phyloP scores from a whole-genome alignment of 2,113 vertebrate genomes.

The Pelvicachromis taeniatus region DNA sequence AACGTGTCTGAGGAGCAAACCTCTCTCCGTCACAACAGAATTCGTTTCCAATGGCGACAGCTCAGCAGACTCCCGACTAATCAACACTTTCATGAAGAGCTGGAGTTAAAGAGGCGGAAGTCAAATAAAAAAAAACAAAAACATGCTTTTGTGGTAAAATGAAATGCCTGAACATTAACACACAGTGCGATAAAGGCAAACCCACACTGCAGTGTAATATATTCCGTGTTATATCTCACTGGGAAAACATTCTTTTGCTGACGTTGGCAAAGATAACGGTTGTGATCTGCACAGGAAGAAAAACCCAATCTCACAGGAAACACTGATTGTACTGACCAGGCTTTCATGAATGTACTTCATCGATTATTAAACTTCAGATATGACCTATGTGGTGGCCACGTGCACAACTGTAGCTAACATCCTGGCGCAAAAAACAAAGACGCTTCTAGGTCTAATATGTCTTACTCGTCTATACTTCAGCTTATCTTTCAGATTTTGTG shows the following conservation, averaged over 20 bases:
- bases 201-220: slow-evolving; percentile 5
- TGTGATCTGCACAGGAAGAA: slow-evolving; percentile 2
- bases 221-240: not conserved
- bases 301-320: slow-evolving; percentile 5
- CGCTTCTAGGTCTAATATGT: not conserved
- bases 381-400: not conserved
- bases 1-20: not conserved
- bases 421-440: not conserved
- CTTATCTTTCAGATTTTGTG: not conserved
- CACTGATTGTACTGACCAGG: slow-evolving; percentile 16
- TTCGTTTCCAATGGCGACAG: not conserved
- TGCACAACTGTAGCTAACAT: not conserved
- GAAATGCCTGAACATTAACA: slow-evolving; percentile 29
- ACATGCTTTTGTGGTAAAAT: slow-evolving; percentile 28
- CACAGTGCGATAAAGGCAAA: slow-evolving; percentile 32
- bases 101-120: slow-evolving; percentile 7
- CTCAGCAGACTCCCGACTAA: not conserved
- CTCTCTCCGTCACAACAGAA: not conserved
- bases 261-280: slow-evolving; percentile 8
- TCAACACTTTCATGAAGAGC: not conserved
- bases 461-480: not conserved
- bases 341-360: not conserved
- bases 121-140: not conserved
- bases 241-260: slow-evolving; percentile 4
- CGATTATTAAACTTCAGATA: not conserved